A percentile compares a stretch with the other conserved stretches of the same genome.
Conservation (phyloP, 1,140 invertebrate genomes). For the Drosophila busckii region DNA sequence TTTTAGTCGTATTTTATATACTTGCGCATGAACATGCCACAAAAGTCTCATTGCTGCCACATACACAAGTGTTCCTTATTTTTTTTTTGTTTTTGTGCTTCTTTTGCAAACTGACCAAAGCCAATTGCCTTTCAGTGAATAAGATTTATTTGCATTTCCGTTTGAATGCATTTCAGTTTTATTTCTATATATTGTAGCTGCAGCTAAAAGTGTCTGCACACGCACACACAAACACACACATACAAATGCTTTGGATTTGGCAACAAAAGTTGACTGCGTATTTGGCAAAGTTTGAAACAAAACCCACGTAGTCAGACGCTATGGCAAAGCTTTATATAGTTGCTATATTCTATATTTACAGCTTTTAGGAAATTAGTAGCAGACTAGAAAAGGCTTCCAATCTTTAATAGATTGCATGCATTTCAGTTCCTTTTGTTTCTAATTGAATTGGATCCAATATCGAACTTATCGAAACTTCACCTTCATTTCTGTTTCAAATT, state of each 20-base stretch:
- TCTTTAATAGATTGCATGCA: no score
- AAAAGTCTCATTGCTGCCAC: conserved; percentile 4
- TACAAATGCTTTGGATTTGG: conserved; percentile 30
- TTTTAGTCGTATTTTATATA: neutral
- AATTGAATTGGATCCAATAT: no score
- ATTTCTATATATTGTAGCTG: conserved; percentile 32
- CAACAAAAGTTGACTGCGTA: conserved; percentile 42
- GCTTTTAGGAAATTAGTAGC: no score
- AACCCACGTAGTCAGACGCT: no score
- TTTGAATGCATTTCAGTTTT: conserved; percentile 64
- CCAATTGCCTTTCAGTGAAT: conserved; percentile 66
- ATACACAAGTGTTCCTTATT: conserved; percentile 5
- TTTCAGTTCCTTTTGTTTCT: no score
- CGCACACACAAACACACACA: conserved; percentile 17
- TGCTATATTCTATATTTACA: no score
- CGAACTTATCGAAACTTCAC: no score
- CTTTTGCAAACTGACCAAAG: conserved; percentile 50
- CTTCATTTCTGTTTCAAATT: no score
- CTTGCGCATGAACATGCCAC: neutral
- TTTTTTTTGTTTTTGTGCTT: no score
- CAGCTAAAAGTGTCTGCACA: conserved; percentile 29
- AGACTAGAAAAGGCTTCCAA: no score
- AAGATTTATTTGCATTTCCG: conserved; percentile 71
- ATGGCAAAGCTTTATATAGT: no score
- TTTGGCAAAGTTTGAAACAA: conserved; percentile 23